Evolutionary conservation across 2,113 vertebrate genomes (phyloP).

Genomic region (Pungitius pungitius): DNA sequence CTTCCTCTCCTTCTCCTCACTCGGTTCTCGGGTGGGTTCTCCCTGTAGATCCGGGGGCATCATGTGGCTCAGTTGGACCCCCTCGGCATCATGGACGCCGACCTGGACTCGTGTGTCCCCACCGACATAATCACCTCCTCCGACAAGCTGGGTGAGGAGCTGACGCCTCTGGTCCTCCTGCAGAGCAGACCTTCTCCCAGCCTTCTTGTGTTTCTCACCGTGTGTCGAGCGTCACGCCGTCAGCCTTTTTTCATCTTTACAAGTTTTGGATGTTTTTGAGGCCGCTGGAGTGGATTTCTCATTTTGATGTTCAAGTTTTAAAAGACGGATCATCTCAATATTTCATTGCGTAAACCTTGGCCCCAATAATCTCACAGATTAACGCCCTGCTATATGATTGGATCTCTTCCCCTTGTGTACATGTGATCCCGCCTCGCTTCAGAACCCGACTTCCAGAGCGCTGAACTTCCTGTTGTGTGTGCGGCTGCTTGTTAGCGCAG

Average conservation of each 20-base stretch:
- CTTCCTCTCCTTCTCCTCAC: conserved; percentile 15
- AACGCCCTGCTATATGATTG: too few relatives aligned
- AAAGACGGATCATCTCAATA: too few relatives aligned
- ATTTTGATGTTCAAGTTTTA: too few relatives aligned
- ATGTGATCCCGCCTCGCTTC: conserved; percentile 42
- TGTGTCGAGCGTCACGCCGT: too few relatives aligned
- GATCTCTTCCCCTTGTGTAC: too few relatives aligned
- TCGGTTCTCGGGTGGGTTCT: conserved; percentile 62
- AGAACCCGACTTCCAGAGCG: conserved; percentile 64
- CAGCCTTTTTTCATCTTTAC: too few relatives aligned
- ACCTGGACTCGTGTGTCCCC: conserved; percentile 98
- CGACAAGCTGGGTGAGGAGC: conserved; percentile 99
- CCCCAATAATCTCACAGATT: too few relatives aligned
- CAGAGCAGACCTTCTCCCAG: neutral
- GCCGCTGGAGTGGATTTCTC: too few relatives aligned
- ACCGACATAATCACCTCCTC: conserved; percentile 98
- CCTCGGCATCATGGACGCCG: conserved; percentile 99
- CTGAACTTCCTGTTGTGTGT: conserved; percentile 22
- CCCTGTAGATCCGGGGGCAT: conserved; percentile 97
- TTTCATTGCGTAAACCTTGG: too few relatives aligned
- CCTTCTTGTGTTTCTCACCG: neutral
- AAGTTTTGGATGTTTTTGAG: too few relatives aligned
- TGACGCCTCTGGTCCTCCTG: neutral
- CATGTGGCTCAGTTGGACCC: conserved; percentile 99
- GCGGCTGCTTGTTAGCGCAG: neutral